Base-by-base conservation (phyloP, 2,113 vertebrate species). In the Cynocephalus volans region DNA sequence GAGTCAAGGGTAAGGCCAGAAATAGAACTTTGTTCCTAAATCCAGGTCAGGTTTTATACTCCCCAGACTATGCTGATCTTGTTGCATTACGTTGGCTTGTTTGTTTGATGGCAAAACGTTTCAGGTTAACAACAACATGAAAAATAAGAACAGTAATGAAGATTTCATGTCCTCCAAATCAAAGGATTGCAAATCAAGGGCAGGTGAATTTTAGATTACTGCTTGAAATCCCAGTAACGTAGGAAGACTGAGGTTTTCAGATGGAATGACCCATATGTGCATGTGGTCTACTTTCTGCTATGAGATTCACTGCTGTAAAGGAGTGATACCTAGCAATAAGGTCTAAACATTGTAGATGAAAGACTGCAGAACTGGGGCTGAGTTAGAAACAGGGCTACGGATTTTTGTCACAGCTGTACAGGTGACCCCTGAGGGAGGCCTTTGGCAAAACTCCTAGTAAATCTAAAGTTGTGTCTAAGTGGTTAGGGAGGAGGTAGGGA, bases 11-110 rank as follows among this genome's bases (percentile, higher is more conserved):
- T 21, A 81, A 88, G 94, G 72, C 76, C 31, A 9, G 54, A 96
- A 94, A 97, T 77, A 93, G 96, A 96, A 92, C n/a, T 54, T 65
- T 77, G 23, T 62, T 90, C 88, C 84, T 92, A 58, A 95, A 90
- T 91, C 81, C 76, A 97, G 97, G 93, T 86, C 90, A 88, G 81
- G 58, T 67, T 75, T 65, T 70, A 56, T 7, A 36, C 12, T 41
- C 26, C 36, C 33, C 18, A 62, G 45, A 90, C 80, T 54, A 58
- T 4, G 4, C 65, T 79, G 70, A 67, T 36, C 73, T 95, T 36
- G 56, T 3, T 26, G 80, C 82, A 45, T 92, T 62, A 18, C 24
- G 56, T 60, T 79, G 28, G 72, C 48, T 92, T 75, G 36, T 81
- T 56, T 56, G 24, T 56, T 54, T 62, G 76, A 72, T 9, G 60